phyloP scores from a whole-genome alignment of 2,797 vertebrate species.

The Rhinogobio ventralis region DNA sequence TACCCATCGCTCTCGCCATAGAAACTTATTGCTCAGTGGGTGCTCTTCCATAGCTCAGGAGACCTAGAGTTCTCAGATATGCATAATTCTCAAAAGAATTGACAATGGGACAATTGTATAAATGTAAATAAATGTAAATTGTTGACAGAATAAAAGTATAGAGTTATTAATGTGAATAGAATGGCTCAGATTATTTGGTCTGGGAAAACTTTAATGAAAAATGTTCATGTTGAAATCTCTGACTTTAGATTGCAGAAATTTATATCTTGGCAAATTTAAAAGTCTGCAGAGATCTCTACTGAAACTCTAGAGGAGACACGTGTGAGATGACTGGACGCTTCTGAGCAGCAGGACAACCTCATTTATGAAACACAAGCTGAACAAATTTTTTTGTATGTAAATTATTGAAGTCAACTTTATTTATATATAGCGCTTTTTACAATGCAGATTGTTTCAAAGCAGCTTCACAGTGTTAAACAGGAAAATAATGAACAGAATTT shows the following conservation, averaged over 20 bases:
- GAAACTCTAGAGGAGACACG: background rate
- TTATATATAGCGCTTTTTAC: too few relatives aligned
- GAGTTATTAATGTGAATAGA: background rate
- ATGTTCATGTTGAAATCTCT: background rate
- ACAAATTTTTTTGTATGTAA: background rate
- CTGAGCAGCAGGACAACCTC: background rate
- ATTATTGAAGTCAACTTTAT: too few relatives aligned
- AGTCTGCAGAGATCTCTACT: background rate
- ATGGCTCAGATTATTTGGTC: background rate
- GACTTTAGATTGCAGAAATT: background rate
- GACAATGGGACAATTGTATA: background rate
- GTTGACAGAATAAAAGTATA: background rate
- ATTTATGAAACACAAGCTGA: background rate
- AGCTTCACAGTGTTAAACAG: too few relatives aligned
- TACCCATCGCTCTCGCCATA: conserved; percentile 1
- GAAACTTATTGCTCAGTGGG: conserved; percentile 19
- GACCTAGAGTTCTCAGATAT: background rate
- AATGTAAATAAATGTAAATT: background rate
- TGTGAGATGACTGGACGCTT: background rate
- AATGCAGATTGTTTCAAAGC: too few relatives aligned
- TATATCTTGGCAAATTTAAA: background rate
- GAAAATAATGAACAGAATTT: too few relatives aligned
- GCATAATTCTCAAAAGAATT: background rate
- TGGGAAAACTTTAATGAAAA: background rate
- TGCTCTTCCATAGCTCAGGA: background rate